phyloP scores from a whole-genome alignment of 2,888 invertebrate genomes.

The Phaonia tiefii region DNA sequence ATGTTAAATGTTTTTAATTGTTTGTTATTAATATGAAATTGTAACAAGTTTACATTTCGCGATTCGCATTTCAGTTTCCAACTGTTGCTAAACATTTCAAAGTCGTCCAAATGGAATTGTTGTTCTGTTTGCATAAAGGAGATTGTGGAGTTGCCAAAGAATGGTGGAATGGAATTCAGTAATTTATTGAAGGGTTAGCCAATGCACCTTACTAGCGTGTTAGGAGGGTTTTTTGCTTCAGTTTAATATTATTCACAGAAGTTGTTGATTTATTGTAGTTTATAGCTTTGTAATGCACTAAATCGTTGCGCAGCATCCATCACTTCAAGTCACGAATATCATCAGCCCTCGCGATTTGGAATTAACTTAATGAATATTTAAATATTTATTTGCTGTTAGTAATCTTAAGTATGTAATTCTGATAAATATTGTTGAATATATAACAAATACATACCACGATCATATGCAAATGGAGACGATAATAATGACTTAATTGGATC shows the following conservation, averaged over 20 bases:
- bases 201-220: not conserved
- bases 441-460: conserved; percentile 22
- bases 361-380: conserved; percentile 49
- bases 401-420: conserved; percentile 49
- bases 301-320: conserved; percentile 33
- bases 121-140: too few relatives aligned
- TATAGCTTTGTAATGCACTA: conserved; percentile 42
- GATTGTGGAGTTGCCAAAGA: conserved; percentile 27
- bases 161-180: not conserved
- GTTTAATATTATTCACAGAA: conserved; percentile 40
- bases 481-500: conserved; percentile 37
- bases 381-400: conserved; percentile 45
- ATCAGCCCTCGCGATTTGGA: conserved; percentile 50
- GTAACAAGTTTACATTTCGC: conserved; percentile 30
- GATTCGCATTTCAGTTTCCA: conserved; percentile 1
- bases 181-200: conserved; percentile 38
- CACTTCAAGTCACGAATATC: conserved; percentile 20
- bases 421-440: conserved; percentile 10
- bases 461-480: conserved; percentile 41
- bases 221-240: not conserved
- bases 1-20: conserved; percentile 58
- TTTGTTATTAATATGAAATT: conserved; percentile 43
- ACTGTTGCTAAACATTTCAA: conserved; percentile 7
- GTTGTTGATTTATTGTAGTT: conserved; percentile 52
- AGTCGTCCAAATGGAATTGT: conserved; percentile 4